Evolutionary conservation across 2,888 invertebrate genomes (phyloP), one percentile per base, ranked within the genome.

Genomic region (Oscheius sp.): DNA sequence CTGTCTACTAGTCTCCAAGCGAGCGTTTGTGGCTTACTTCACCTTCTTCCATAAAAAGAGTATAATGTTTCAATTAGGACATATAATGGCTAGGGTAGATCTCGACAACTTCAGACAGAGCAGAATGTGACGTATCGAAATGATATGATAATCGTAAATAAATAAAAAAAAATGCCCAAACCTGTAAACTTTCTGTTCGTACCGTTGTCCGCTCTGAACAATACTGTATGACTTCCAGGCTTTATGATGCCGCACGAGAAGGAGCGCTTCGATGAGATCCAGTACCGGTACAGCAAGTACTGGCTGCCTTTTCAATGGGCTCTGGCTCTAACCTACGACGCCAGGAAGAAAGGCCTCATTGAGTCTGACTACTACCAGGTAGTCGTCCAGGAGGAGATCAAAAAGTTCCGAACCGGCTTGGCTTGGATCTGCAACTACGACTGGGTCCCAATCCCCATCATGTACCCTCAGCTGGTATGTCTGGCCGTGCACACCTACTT

Each of bases 401-500:
- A 83, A 48, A 75, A 76, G 70, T 84, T 84, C 76, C 82, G 84
- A 42, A 84, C 84, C 58, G 84, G 84, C 57, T 79, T 84, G 51
- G 84, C 84, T 0, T 84, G 84, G 84, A 82, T 84, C 70, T 84
- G 84, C 66, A 84, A 84, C 53, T 84, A 84, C 63, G 84, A 83
- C 51, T 82, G 82, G 84, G 84, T 84, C 32, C 82, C 84, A 0
- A 84, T 84, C 35, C 84, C 84, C 7, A 84, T 84, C 51, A 84
- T 84, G 84, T 84, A 84, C 59, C 84, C 84, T 10, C 84, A 82
- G 42, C 42, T 82, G 57, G 82, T 84, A 2, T 84, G 84, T 75
- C 73, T 86, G 21, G 87, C 87, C 9, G 88, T 88, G 1, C 84
- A 87, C 65, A 81, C 84, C 5, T 88, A 88, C 73, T 88, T 88